Conservation (phyloP, 2,797 vertebrate species). For the Ceyx erithaca region DNA sequence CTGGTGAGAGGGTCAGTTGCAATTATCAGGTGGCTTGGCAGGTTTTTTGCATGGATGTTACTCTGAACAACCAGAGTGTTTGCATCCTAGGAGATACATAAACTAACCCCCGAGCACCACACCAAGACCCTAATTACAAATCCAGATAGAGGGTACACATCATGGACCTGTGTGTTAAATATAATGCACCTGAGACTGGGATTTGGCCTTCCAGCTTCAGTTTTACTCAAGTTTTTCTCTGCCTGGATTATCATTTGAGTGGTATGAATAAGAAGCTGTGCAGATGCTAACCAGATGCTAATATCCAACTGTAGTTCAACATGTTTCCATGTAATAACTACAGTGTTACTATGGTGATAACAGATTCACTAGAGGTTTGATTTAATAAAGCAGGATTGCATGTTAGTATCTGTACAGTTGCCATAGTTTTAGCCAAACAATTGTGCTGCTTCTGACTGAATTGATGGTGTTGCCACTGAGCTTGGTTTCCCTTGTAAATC, state of each 20-base stretch:
- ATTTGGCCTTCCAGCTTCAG: slow-evolving; percentile 32
- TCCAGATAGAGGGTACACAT: slow-evolving; percentile 10
- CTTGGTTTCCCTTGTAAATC: slow-evolving; percentile 42
- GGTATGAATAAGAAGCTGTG: slow-evolving; percentile 61
- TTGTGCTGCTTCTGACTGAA: slow-evolving; percentile 45
- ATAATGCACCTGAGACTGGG: slow-evolving; percentile 49
- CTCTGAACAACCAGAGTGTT: not conserved
- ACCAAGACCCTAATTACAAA: slow-evolving; percentile 15
- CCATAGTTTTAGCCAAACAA: slow-evolving; percentile 75
- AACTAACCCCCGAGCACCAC: slow-evolving; percentile 10
- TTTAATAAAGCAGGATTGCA: slow-evolving; percentile 71
- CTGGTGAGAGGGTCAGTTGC: not conserved
- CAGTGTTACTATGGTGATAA: slow-evolving; percentile 79
- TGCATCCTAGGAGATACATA: slow-evolving; percentile 56
- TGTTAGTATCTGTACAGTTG: slow-evolving; percentile 70
- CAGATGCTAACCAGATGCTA: slow-evolving; percentile 78
- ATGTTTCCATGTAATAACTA: slow-evolving; percentile 75
- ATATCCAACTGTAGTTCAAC: slow-evolving; percentile 70
- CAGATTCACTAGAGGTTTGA: slow-evolving; percentile 75
- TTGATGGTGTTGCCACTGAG: slow-evolving; percentile 54
- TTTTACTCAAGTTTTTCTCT: slow-evolving; percentile 46
- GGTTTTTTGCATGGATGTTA: not conserved
- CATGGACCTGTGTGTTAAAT: slow-evolving; percentile 5
- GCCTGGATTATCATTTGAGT: slow-evolving; percentile 55
- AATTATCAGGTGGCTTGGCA: not conserved